Evolutionary conservation across 2,888 invertebrate species (phyloP), one percentile per base, ranked within the genome.

Genomic region (Bibio marci): DNA sequence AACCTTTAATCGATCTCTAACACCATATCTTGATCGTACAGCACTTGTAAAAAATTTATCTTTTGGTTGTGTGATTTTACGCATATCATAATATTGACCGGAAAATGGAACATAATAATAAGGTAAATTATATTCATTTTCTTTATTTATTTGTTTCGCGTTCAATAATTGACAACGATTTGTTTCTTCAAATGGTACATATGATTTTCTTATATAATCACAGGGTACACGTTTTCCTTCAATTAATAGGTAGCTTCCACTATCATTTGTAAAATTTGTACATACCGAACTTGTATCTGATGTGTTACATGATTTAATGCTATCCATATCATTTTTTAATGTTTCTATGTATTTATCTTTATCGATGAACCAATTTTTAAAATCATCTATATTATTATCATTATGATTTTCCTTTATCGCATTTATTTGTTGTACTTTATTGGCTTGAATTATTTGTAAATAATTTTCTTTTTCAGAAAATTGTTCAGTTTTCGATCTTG

Each of bases 131-230:
- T 56, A 54, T 39, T 57, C 55, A 15, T 51, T 52, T 12, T 52
- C n/a, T n/a, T n/a, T n/a, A n/a, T n/a, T 50, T 31, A 60, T 53
- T 2, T 56, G 55, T 0, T 51, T 51, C n/a, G n/a, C n/a, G n/a
- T n/a, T n/a, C n/a, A n/a, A n/a, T n/a, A n/a, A n/a, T n/a, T n/a
- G n/a, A n/a, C n/a, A n/a, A 1, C 59, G 53, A 25, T 57, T 50
- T 38, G 57, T 46, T 41, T 59, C 57, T 37, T 58, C 59, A 42
- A 60, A 60, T 0, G 60, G 60, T 3, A 61, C 58, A 25, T 58
- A 25, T 0, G 59, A 54, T 32, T 59, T 60, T 2, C 57, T 54
- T n/a, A n/a, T n/a, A n/a, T 34, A 61, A 37, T 59, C 58, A 18
- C 57, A 41, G 1, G 61, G 61, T 18, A 61, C 47, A 44, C 61